A percentile compares a stretch with the other conserved stretches of the same genome.
These are phyloP conservation scores for Tethea ocularis DNA, from an alignment of 2,888 invertebrate genomes.

Conservation along the genomic window DNA sequence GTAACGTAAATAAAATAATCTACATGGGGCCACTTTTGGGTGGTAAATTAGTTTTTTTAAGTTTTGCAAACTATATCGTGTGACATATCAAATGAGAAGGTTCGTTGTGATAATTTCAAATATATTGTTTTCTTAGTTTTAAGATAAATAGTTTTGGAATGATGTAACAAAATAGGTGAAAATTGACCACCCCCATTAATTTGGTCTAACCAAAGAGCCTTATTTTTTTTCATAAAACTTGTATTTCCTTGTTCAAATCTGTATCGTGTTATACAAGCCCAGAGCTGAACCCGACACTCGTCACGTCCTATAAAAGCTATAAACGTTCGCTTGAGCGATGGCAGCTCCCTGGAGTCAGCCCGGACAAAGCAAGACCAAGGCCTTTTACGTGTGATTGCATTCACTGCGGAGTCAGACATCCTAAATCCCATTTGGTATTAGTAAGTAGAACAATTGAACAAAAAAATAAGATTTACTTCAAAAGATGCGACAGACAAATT, in stretches of 20 bases:
- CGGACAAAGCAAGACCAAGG: slow-evolving; percentile 21
- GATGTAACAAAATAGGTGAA: no score
- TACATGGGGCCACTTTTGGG: no score
- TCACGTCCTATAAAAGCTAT: slow-evolving; percentile 26
- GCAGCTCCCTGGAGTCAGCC: slow-evolving; percentile 16
- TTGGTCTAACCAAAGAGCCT: not conserved
- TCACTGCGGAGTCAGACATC: slow-evolving; percentile 3
- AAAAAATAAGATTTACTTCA: not conserved
- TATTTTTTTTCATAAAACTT: not conserved
- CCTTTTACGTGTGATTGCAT: slow-evolving; percentile 12
- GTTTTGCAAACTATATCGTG: no score
- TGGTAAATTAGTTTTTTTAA: no score
- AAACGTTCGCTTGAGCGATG: slow-evolving; percentile 25
- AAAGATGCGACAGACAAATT: not conserved
- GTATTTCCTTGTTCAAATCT: not conserved
- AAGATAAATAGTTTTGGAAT: no score
- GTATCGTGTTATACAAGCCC: slow-evolving; percentile 15
- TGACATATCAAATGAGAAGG: no score
- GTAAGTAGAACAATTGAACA: slow-evolving; percentile 7
- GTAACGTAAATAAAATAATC: no score
- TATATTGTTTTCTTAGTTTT: no score
- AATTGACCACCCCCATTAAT: not conserved
- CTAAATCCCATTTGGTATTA: not conserved
- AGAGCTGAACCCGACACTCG: slow-evolving; percentile 17
- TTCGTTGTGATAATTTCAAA: no score